phyloP scores from a whole-genome alignment of 92 coral and sea anemone species.

The Ricordea florida region DNA sequence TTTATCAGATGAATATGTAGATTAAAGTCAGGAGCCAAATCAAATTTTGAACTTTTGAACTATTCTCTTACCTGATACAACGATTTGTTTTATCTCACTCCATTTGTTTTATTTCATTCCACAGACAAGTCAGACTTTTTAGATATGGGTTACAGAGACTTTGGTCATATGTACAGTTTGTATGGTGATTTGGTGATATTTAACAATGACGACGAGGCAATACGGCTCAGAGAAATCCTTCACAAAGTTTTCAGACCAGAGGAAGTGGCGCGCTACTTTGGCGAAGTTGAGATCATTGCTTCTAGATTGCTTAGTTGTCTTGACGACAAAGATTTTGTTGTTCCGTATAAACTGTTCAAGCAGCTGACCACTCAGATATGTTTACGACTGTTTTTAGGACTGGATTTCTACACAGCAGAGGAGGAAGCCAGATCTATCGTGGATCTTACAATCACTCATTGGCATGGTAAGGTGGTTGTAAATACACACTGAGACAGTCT shows the following conservation, averaged over 20 bases:
- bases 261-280: conserved; percentile 60
- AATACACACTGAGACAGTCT: neutral
- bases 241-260: conserved; percentile 81
- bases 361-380: conserved; percentile 87
- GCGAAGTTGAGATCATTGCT: conserved; percentile 79
- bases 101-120: neutral
- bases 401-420: conserved; percentile 80
- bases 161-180: conserved; percentile 97
- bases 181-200: conserved; percentile 91
- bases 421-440: conserved; percentile 68
- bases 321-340: conserved; percentile 43
- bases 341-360: conserved; percentile 79
- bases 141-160: conserved; percentile 96
- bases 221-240: conserved; percentile 73
- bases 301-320: conserved; percentile 67
- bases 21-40: too few relatives aligned
- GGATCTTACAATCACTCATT: conserved; percentile 90
- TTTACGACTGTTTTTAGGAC: conserved; percentile 86
- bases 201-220: conserved; percentile 85
- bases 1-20: neutral
- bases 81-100: too few relatives aligned
- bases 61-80: too few relatives aligned
- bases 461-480: conserved; percentile 77
- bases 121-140: conserved; percentile 74
- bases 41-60: too few relatives aligned